A percentile compares a stretch with the other conserved stretches of the same genome.
Conservation (phyloP, 2,113 vertebrate species). For the Clarias batrachus region DNA sequence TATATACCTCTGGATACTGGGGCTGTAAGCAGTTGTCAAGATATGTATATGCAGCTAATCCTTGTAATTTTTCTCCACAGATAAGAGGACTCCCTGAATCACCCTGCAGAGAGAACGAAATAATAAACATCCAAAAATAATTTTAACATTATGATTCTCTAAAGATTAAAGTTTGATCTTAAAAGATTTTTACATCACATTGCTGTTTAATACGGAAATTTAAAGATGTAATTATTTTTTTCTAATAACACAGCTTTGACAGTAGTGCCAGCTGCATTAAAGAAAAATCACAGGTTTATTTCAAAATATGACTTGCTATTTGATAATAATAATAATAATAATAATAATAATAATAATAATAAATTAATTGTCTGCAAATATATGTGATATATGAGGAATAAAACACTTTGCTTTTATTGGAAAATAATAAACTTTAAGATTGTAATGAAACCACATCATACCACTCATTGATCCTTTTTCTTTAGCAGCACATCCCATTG, state of each 20-base stretch:
- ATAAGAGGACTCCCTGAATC: constrained; percentile 54
- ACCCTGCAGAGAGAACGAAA: constrained; percentile 38
- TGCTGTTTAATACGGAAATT: no score
- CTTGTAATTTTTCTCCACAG: constrained; percentile 34
- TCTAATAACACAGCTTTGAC: no score
- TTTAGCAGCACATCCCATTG: no score
- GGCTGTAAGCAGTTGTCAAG: background rate
- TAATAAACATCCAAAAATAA: background rate
- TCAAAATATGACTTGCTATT: no score
- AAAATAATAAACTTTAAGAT: background rate
- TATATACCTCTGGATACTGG: constrained; percentile 46
- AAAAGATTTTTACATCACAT: no score
- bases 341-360: no score
- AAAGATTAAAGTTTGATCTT: no score
- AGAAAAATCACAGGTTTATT: no score
- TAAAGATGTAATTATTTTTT: no score
- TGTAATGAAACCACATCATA: background rate
- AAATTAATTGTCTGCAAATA: background rate
- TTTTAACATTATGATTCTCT: background rate
- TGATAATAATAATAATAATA: no score
- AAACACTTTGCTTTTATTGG: background rate
- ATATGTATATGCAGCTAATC: constrained; percentile 42
- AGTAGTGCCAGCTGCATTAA: no score
- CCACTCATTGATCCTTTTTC: background rate
- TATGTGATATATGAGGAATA: background rate